Conservation (phyloP, 1,140 invertebrate species). For the Temnothorax curvispinosus region DNA sequence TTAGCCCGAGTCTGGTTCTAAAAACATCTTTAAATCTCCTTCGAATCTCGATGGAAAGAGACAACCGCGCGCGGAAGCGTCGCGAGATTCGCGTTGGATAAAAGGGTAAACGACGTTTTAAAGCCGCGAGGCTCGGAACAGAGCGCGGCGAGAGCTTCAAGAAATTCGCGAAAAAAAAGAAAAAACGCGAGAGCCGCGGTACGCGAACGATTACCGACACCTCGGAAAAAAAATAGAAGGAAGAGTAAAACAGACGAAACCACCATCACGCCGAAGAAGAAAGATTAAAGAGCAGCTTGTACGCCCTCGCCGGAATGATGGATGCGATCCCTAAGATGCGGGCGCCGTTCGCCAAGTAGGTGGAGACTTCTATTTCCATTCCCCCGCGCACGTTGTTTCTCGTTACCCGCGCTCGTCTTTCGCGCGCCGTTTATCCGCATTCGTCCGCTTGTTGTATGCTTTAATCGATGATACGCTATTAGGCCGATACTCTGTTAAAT, state of each 20-base stretch:
- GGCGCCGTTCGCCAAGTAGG: slow-evolving; percentile 78
- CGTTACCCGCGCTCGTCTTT: slow-evolving; percentile 50
- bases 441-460: neutral
- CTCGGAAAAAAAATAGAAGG: slow-evolving; percentile 41
- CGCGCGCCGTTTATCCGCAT: slow-evolving; percentile 54
- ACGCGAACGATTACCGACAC: slow-evolving; percentile 34
- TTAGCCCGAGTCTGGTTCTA: slow-evolving; percentile 2
- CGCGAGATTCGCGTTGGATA: neutral
- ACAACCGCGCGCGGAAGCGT: neutral
- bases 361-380: slow-evolving; percentile 84
- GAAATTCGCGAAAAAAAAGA: slow-evolving; percentile 7
- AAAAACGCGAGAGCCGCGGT: slow-evolving; percentile 1
- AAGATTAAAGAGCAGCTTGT: slow-evolving; percentile 85
- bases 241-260: slow-evolving; percentile 68
- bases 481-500: neutral
- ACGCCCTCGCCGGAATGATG: slow-evolving; percentile 85
- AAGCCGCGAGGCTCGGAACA: too few relatives aligned
- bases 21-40: neutral
- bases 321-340: slow-evolving; percentile 82
- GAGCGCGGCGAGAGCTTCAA: neutral
- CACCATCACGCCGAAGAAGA: slow-evolving; percentile 73
- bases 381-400: slow-evolving; percentile 73
- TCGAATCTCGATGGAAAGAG: neutral
- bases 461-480: slow-evolving; percentile 30
- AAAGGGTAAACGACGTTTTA: neutral